Conservation (phyloP, 2,113 vertebrate species). For the Tetraodon nigroviridis region DNA sequence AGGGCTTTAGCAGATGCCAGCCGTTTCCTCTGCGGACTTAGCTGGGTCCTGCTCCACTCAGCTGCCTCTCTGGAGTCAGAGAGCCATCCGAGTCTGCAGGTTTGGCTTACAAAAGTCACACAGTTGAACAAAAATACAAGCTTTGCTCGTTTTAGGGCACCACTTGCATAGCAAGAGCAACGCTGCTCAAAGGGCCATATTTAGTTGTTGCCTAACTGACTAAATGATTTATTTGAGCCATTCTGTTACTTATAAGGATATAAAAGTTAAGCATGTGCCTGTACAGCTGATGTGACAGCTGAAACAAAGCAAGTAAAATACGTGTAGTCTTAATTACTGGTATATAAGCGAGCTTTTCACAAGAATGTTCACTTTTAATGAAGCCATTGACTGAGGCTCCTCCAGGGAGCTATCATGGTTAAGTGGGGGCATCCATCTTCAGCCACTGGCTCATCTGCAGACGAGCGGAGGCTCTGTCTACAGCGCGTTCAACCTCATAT, state of each 20-base stretch:
- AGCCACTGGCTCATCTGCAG: constrained; percentile 68
- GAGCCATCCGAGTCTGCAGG: constrained; percentile 43
- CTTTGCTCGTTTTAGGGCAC: constrained; percentile 22
- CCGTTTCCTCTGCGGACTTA: constrained; percentile 68
- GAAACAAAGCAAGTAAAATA: constrained; percentile 73
- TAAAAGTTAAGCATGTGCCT: constrained; percentile 60
- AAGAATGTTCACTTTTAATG: constrained; percentile 74
- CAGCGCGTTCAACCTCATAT: constrained; percentile 63
- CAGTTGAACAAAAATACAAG: constrained; percentile 47
- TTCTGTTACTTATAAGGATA: constrained; percentile 61
- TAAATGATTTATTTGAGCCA: constrained; percentile 58
- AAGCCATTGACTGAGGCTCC: constrained; percentile 74
- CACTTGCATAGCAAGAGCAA: constrained; percentile 37
- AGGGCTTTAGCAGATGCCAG: constrained; percentile 76
- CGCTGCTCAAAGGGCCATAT: constrained; percentile 15
- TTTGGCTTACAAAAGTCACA: constrained; percentile 56
- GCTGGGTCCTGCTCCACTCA: constrained; percentile 65
- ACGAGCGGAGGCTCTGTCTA: constrained; percentile 59
- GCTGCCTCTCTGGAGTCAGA: constrained; percentile 34
- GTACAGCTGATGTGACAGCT: constrained; percentile 61
- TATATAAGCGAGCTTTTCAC: constrained; percentile 71
- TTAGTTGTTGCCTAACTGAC: constrained; percentile 27
- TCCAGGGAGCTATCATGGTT: constrained; percentile 75
- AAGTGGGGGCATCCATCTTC: constrained; percentile 76
- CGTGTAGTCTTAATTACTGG: constrained; percentile 70